Conservation (phyloP, 2,113 vertebrate genomes). For the Trinectes maculatus region DNA sequence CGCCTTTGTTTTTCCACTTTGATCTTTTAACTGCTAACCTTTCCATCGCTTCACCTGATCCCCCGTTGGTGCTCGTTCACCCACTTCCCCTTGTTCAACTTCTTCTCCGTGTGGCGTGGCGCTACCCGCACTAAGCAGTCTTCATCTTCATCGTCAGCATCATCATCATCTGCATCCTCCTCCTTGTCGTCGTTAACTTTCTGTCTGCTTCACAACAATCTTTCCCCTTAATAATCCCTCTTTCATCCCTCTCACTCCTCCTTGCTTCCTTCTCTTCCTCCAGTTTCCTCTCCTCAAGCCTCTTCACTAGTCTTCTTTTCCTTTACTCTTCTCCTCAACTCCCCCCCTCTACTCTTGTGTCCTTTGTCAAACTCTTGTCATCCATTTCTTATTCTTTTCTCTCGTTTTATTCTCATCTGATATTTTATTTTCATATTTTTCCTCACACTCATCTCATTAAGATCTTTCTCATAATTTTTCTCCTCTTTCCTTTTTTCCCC, state of each 20-base stretch:
- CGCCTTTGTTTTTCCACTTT: conserved; percentile 81
- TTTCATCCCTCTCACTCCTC: not conserved
- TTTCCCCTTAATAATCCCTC: not conserved
- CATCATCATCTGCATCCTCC: conserved; percentile 33
- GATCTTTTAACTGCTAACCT: conserved; percentile 85
- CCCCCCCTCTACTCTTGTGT: too few species aligned
- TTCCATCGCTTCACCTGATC: conserved; percentile 77
- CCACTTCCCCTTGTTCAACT: conserved; percentile 68
- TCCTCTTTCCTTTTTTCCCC: too few species aligned
- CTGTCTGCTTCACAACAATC: conserved; percentile 62
- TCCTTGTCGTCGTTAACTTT: conserved; percentile 54
- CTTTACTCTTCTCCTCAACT: too few species aligned
- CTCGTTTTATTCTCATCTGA: too few species aligned
- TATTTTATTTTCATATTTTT: too few species aligned
- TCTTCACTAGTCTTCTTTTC: too few species aligned
- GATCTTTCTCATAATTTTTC: too few species aligned
- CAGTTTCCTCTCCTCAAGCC: not conserved
- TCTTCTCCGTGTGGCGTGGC: conserved; percentile 29
- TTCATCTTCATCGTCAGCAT: conserved; percentile 58
- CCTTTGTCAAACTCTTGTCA: too few species aligned
- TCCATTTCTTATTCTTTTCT: too few species aligned
- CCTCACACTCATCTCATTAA: too few species aligned
- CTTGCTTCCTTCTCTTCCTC: not conserved
- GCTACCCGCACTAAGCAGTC: conserved; percentile 71
- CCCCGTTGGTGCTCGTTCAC: conserved; percentile 55